A percentile compares a stretch with the other conserved stretches of the same genome.
These are phyloP conservation scores for Lepidochrysops patricia DNA, from an alignment of 2,888 invertebrate species.

Conservation along the genomic window DNA sequence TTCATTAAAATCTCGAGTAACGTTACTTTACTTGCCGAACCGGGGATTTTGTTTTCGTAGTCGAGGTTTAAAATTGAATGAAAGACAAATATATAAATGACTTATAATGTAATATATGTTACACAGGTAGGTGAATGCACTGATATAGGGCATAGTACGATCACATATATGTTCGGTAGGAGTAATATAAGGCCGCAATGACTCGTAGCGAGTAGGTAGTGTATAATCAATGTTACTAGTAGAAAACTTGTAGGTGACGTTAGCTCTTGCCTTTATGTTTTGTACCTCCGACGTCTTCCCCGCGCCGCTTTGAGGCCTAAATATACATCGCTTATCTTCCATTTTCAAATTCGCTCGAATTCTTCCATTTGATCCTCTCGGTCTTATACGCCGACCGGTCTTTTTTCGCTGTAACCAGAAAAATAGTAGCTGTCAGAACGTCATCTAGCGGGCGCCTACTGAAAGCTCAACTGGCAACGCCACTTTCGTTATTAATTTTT, in stretches of 20 bases:
- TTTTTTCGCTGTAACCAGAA: too few relatives aligned
- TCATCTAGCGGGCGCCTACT: background rate
- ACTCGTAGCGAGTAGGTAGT: conserved; percentile 25
- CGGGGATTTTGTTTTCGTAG: background rate
- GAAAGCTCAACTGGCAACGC: background rate
- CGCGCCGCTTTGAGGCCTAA: conserved; percentile 14
- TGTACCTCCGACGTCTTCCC: conserved; percentile 14
- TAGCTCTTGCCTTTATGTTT: conserved; percentile 21
- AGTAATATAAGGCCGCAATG: conserved; percentile 14
- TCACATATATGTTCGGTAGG: conserved; percentile 1
- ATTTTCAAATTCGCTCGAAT: background rate
- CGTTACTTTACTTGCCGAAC: background rate
- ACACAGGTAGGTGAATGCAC: conserved; percentile 9
- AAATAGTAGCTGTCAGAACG: background rate
- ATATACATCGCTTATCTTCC: conserved; percentile 9
- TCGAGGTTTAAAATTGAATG: background rate
- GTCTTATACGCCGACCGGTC: too few relatives aligned
- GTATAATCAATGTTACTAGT: conserved; percentile 21
- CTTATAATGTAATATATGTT: conserved; percentile 8
- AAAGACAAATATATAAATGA: conserved; percentile 6
- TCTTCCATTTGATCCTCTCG: background rate
- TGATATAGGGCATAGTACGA: conserved; percentile 1
- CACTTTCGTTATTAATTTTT: background rate
- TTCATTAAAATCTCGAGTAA: too few relatives aligned
- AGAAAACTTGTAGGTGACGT: conserved; percentile 18